Evolutionary conservation across 2,888 invertebrate species (phyloP), one percentile per base, ranked within the genome.

Genomic region (Mesochorus sp.): DNA sequence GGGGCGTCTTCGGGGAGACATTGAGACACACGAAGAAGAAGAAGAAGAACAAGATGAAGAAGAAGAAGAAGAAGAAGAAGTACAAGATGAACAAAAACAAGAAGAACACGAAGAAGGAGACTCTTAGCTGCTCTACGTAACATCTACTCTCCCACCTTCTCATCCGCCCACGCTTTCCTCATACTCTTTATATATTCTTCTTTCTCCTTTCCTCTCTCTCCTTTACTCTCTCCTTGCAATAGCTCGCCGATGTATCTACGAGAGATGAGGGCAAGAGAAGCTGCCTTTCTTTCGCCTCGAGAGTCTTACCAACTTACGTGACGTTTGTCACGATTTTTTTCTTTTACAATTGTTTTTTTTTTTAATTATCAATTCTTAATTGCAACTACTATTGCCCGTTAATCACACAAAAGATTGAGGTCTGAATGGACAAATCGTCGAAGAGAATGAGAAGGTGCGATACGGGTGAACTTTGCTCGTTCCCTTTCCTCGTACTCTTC

Each of bases 1-100:
- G 81, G 81, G 83, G 84, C 86, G 90, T 86, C 90, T 89, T 89
- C 88, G 85, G 90, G 90, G 90, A 90, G 90, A 90, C 90, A 90
- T 90, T 90, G 90, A 90, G 89, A 90, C 90, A 90, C 90, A 88
- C 85, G 85, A 85, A 83, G 85, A 80, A 80, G 80, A 83, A 51
- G 26, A 75, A 66, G 61, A 61, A 49, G 72, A 17, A 39, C 6
- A 42, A 14, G 14, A 42, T 12, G 44, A 64, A 14, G 12, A 21
- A 24, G 12, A 49, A 39, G 28, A 44, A 42, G 44, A 62, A n/a
- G 21, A 39, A 61, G 37, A 57, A 57, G 57, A 26, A 26, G 34
- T n/a, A n/a, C n/a, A n/a, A 4, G 53, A 10, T 51, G 53, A 51
- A 51, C n/a, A 51, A 51, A 19, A 19, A 47, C 21, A 12, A 55